Conservation (phyloP, 2,888 invertebrate genomes). For the Cryptophagus acutangulus region DNA sequence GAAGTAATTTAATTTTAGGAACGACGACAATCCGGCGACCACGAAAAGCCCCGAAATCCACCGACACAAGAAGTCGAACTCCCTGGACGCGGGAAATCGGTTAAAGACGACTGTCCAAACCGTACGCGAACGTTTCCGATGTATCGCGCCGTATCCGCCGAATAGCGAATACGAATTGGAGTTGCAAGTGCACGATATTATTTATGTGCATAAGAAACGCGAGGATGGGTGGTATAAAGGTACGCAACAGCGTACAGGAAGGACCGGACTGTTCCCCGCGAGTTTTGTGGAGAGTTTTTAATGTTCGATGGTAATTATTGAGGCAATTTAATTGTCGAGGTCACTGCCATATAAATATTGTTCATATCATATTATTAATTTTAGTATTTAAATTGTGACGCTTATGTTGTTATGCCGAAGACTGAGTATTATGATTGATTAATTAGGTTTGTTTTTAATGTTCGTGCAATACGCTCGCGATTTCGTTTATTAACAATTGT, state of each 20-base stretch:
- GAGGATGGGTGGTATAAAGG: constrained; percentile 97
- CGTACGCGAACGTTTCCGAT: constrained; percentile 65
- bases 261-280: constrained; percentile 91
- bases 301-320: too few species aligned
- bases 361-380: too few species aligned
- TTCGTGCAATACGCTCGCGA: too few species aligned
- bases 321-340: too few species aligned
- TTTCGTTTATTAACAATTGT: too few species aligned
- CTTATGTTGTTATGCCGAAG: too few species aligned
- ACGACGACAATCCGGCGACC: constrained; percentile 38
- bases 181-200: constrained; percentile 83
- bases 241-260: constrained; percentile 81
- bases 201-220: constrained; percentile 84
- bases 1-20: background rate
- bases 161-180: constrained; percentile 91
- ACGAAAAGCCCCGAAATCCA: constrained; percentile 45
- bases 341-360: too few species aligned
- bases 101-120: constrained; percentile 40
- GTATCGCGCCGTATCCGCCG: constrained; percentile 90
- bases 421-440: too few species aligned
- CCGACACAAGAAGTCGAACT: constrained; percentile 69
- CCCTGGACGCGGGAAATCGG: constrained; percentile 64
- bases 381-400: too few species aligned
- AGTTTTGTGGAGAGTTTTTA: constrained; percentile 66
- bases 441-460: too few species aligned